Base-by-base conservation (phyloP, 2,888 invertebrate genomes). In the Calameuta filiformis region DNA sequence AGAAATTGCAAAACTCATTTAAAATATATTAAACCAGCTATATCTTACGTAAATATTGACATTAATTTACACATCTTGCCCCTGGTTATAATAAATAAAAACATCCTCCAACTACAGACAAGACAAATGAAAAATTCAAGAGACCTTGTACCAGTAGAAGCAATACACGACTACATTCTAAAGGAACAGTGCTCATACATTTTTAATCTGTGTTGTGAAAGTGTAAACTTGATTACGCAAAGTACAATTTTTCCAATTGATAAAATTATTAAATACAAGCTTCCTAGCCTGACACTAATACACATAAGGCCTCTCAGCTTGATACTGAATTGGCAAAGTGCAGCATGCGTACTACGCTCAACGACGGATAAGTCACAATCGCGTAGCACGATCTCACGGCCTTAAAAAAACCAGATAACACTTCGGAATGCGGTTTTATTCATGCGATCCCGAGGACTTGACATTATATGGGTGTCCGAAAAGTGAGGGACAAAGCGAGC, bases 371-470 rank as follows among this genome's bases (percentile, higher is more conserved):
- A 76, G 75, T 78, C 81, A 78, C 76, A 74, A 73, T 78, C 79
- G 35, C 76, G 75, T 30, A 73, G 74, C 75, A 76, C 73, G 69
- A 81, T 80, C 73, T 78, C 75, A 15, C 12, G 71, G 71, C 76
- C 69, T 71, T 80, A 71, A 68, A 78, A 82, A 83, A 79, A 78
- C 56, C 80, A 77, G 77, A 83, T 77, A 78, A 30, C 56, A 77
- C 73, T 77, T 37, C 75, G 79, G 81, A 79, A 79, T 76, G 77
- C 77, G 79, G 79, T 80, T 76, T 77, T 82, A 80, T 76, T 80
- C 80, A 37, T 79, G 75, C 77, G 76, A 56, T 76, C 73, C 2
- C 56, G 56, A 56, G 56, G 56, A 56, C 56, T 56, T 23, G 56
- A 56, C 56, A 56, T 56, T 56, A 56, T 56, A 56, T 56, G 56